These are phyloP conservation scores for Vesta saturnalis DNA, from an alignment of 2,888 invertebrate species.

Conservation along the genomic window DNA sequence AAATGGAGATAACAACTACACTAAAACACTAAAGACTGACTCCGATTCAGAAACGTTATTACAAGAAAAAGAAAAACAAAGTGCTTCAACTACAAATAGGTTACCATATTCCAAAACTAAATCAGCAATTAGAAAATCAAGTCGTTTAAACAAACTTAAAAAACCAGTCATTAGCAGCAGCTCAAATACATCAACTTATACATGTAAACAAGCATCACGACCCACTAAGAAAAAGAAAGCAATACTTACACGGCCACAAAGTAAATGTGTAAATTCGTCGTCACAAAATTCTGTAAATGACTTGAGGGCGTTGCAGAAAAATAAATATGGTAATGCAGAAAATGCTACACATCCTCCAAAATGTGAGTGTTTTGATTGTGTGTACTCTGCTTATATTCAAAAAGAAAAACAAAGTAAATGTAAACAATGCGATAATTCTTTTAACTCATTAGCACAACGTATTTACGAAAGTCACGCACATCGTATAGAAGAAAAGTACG, in stretches of 20 bases:
- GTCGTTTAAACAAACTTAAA: background rate
- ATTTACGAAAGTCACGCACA: background rate
- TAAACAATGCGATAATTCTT: background rate
- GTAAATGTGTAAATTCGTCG: too few relatives aligned
- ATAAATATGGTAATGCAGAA: background rate
- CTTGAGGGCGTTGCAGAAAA: background rate
- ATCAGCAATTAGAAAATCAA: background rate
- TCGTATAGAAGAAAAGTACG: background rate
- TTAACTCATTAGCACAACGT: background rate
- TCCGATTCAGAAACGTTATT: background rate
- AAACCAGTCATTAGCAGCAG: background rate
- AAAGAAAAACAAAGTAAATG: background rate
- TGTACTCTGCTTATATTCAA: background rate
- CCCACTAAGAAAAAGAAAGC: background rate
- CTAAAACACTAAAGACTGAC: too few relatives aligned
- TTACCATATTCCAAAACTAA: too few relatives aligned
- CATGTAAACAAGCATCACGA: too few relatives aligned
- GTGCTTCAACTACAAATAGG: too few relatives aligned
- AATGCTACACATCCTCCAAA: background rate
- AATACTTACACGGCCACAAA: too few relatives aligned
- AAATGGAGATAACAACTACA: too few relatives aligned
- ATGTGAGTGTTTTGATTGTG: background rate
- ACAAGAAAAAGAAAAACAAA: too few relatives aligned
- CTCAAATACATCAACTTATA: background rate
- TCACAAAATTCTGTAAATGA: background rate